phyloP scores from a whole-genome alignment of 2,888 invertebrate genomes.

The Aphrophora alni region DNA sequence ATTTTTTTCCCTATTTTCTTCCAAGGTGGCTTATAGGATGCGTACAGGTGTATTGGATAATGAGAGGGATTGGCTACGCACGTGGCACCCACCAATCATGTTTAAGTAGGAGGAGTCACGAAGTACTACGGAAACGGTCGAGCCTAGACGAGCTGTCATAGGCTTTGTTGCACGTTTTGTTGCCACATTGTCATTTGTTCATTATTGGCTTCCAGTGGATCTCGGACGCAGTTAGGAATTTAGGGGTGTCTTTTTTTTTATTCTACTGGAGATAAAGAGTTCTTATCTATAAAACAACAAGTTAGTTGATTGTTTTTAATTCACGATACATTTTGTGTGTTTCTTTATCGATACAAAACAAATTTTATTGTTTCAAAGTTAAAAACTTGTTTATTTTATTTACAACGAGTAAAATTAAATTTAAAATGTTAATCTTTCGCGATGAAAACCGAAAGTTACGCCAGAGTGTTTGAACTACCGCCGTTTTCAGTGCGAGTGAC shows the following conservation, averaged over 20 bases:
- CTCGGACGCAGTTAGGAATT: slow-evolving; percentile 11
- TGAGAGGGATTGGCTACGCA: slow-evolving; percentile 30
- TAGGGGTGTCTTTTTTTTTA: background rate
- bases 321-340: background rate
- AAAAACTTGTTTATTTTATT: too few species aligned
- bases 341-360: too few species aligned
- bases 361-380: too few species aligned
- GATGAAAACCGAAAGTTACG: slow-evolving; percentile 28
- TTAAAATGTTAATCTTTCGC: slow-evolving; percentile 14
- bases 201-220: slow-evolving; percentile 29
- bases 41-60: slow-evolving; percentile 27
- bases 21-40: background rate
- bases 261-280: background rate
- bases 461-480: slow-evolving; percentile 33
- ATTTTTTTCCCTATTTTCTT: background rate
- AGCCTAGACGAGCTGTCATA: slow-evolving; percentile 35
- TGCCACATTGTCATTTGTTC: slow-evolving; percentile 39
- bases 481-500: background rate
- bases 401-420: too few species aligned
- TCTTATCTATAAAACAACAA: background rate
- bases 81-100: slow-evolving; percentile 34
- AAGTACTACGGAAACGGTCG: slow-evolving; percentile 35
- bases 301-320: background rate
- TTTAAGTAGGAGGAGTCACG: slow-evolving; percentile 36
- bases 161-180: slow-evolving; percentile 36